phyloP scores from a whole-genome alignment of 64 coral and sea anemone genomes.

The Acropora tenuis region DNA sequence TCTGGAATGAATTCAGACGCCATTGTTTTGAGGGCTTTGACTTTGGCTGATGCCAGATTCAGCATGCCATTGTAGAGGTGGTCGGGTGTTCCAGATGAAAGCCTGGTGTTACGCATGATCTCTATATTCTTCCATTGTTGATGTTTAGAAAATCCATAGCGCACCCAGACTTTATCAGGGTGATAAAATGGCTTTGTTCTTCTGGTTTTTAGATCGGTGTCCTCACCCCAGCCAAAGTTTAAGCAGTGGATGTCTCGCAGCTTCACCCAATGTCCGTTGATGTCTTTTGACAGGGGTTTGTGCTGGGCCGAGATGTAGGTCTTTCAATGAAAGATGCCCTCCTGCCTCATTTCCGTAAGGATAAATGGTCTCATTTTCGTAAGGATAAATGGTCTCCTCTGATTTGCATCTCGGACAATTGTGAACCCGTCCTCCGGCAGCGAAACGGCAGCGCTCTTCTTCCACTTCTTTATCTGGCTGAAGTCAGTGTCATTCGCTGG shows the following conservation, averaged over 20 bases:
- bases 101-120: too few species aligned
- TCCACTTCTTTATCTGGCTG: conserved; percentile 28
- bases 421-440: conserved; percentile 34
- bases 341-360: not conserved
- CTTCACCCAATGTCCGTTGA: not conserved
- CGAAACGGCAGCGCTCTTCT: not conserved
- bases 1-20: too few species aligned
- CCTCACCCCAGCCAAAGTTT: conserved; percentile 51
- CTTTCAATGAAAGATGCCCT: not conserved
- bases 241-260: conserved; percentile 32
- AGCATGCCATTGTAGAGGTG: too few species aligned
- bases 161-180: not conserved
- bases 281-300: not conserved
- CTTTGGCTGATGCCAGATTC: too few species aligned
- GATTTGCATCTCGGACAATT: conserved; percentile 16
- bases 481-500: conserved; percentile 51
- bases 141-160: not conserved
- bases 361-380: not conserved
- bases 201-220: not conserved
- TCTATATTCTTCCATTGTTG: not conserved
- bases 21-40: too few species aligned
- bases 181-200: not conserved
- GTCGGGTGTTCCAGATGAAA: too few species aligned
- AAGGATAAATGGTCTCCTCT: not conserved
- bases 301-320: not conserved